Evolutionary conservation across 2,888 invertebrate species (phyloP).

Genomic region (Ptychoptera contaminata): DNA sequence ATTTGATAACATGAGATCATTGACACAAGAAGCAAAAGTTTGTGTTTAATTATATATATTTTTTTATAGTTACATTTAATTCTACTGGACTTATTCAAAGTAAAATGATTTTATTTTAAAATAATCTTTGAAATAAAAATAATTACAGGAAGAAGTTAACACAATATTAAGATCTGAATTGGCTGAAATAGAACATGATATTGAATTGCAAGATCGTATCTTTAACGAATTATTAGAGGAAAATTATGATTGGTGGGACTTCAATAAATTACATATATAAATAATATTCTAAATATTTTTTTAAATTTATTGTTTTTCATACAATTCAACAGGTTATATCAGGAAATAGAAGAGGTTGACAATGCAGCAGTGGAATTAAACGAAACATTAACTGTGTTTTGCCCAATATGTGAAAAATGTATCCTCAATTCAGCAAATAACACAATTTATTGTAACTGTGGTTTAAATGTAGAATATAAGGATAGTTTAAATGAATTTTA

Average conservation of each 20-base stretch:
- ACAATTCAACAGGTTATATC: slow-evolving; percentile 11
- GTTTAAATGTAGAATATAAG: too few relatives aligned
- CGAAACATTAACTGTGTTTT: too few relatives aligned
- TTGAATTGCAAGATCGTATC: slow-evolving; percentile 22
- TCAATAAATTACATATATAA: background rate
- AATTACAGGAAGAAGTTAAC: slow-evolving; percentile 11
- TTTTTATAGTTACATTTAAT: background rate
- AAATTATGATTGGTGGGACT: slow-evolving; percentile 24
- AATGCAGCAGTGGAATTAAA: slow-evolving; percentile 26
- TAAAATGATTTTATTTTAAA: background rate
- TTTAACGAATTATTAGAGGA: slow-evolving; percentile 22
- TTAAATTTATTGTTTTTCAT: too few relatives aligned
- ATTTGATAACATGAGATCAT: slow-evolving; percentile 15
- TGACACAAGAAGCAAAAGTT: slow-evolving; percentile 6
- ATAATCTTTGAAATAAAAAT: too few relatives aligned
- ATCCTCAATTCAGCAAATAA: too few relatives aligned
- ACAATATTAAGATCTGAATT: slow-evolving; percentile 22
- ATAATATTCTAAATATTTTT: background rate
- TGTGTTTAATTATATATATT: too few relatives aligned
- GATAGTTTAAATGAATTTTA: too few relatives aligned
- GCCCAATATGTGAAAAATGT: too few relatives aligned
- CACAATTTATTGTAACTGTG: too few relatives aligned
- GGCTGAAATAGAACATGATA: slow-evolving; percentile 20
- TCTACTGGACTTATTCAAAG: background rate
- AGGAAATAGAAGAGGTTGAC: slow-evolving; percentile 20